phyloP scores from a whole-genome alignment of 2,113 vertebrate genomes.

The Rattus norvegicus region DNA sequence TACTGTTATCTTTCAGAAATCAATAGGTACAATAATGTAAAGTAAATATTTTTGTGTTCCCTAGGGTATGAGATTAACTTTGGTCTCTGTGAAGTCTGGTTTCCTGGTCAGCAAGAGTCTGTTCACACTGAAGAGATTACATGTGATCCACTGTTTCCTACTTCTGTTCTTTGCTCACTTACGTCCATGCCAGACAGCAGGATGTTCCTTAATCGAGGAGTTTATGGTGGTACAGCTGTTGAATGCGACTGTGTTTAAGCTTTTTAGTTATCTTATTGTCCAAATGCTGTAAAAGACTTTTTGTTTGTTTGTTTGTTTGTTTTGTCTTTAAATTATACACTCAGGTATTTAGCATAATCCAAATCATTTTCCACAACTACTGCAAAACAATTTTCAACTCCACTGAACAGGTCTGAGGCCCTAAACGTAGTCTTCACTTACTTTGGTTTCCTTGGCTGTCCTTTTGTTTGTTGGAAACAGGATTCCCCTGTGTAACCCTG shows the following conservation, averaged over 20 bases:
- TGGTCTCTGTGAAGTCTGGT: not conserved
- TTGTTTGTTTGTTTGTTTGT: not conserved
- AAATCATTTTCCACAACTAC: not conserved
- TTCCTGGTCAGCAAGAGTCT: not conserved
- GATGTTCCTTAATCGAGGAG: not conserved
- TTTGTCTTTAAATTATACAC: not conserved
- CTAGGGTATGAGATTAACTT: constrained; percentile 10
- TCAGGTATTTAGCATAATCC: not conserved
- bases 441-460: not conserved
- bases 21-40: constrained; percentile 34
- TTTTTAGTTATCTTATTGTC: not conserved
- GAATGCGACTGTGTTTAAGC: not conserved
- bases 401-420: not conserved
- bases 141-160: not conserved
- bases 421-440: not conserved
- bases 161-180: not conserved
- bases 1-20: constrained; percentile 3
- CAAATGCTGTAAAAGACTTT: not conserved
- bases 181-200: not conserved
- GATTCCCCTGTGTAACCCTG: not conserved
- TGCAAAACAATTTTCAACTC: not conserved
- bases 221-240: not conserved
- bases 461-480: not conserved
- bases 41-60: not conserved
- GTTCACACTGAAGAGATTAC: not conserved